Evolutionary conservation across 2,113 vertebrate genomes (phyloP), one percentile per base, ranked within the genome.

Genomic region (Spermophilus dauricus): DNA sequence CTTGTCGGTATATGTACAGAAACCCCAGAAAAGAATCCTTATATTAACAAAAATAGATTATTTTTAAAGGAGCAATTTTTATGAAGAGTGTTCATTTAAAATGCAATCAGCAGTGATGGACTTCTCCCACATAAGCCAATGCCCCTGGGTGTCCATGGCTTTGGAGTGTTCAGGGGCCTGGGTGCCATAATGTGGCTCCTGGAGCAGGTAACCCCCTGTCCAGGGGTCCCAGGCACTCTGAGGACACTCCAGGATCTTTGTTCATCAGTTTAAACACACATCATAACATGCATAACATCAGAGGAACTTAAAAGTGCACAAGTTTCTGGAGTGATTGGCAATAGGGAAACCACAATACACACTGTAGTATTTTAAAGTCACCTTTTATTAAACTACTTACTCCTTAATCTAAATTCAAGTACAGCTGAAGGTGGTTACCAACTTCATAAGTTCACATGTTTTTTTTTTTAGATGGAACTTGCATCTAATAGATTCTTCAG

Each of bases 321-420:
- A 69, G 39, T 65, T 90, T 92, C 63, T 18, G 16, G 39, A 92
- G 67, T 94, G 78, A 80, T 10, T 89, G 45, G 42, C 65, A 83
- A 81, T 5, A 86, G 39, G 16, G 18, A 32, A 90, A 94, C 56
- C 63, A 72, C 1, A 4, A 72, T 30, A 63, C 14, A 70, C 18
- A 80, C 8, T 80, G 4, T 28, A 80, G 37, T 48, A 63, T 63
- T 93, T 67, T 78, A 53, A 92, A 83, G 51, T 77, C 69, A 78
- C 26, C n/a, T 86, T 91, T 90, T 83, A 88, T 77, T 39, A 84
- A 94, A 86, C 17, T 28, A 87, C 12, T 87, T 65, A 51, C 2
- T 61, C 63, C 67, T 78, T 78, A 72, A 84, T 37, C 69, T 77
- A 82, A 89, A 89, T 93, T 94, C 86, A 93, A 91, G 72, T 53